These are phyloP conservation scores for Macroteleia sp. DNA, from an alignment of 2,888 invertebrate species.

Conservation along the genomic window DNA sequence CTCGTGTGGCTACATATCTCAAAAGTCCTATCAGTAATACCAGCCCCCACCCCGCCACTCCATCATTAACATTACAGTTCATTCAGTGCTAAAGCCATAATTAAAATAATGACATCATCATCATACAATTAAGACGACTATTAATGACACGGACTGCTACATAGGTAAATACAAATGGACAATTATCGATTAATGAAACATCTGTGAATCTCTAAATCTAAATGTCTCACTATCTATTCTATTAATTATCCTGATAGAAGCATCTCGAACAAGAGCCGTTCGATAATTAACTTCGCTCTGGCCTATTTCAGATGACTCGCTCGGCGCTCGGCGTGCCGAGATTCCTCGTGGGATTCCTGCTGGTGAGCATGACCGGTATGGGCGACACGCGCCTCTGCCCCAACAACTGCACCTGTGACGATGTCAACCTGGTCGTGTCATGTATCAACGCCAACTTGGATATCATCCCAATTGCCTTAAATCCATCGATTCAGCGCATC, in stretches of 20 bases:
- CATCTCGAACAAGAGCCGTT: background rate
- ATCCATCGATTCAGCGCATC: conserved; percentile 94
- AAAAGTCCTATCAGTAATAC: conserved; percentile 17
- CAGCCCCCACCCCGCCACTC: conserved; percentile 8
- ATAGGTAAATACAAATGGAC: conserved; percentile 64
- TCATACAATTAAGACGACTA: conserved; percentile 46
- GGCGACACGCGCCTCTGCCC: conserved; percentile 93
- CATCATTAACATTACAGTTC: conserved; percentile 35
- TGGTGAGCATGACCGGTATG: too few relatives aligned
- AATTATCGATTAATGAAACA: conserved; percentile 56
- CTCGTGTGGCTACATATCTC: conserved; percentile 37
- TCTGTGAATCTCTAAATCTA: conserved; percentile 31
- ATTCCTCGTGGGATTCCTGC: too few relatives aligned
- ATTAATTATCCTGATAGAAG: conserved; percentile 20
- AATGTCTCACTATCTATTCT: conserved; percentile 25
- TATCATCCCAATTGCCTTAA: conserved; percentile 95
- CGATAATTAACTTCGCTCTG: too few relatives aligned
- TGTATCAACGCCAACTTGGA: conserved; percentile 94
- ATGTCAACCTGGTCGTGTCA: conserved; percentile 93
- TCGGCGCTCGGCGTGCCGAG: too few relatives aligned
- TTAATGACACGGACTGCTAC: conserved; percentile 52
- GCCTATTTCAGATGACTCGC: too few relatives aligned
- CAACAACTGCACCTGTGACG: conserved; percentile 94
- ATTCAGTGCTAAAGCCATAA: conserved; percentile 24
- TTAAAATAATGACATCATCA: conserved; percentile 43